phyloP scores from a whole-genome alignment of 2,113 vertebrate species.

The Leptosomus discolor region DNA sequence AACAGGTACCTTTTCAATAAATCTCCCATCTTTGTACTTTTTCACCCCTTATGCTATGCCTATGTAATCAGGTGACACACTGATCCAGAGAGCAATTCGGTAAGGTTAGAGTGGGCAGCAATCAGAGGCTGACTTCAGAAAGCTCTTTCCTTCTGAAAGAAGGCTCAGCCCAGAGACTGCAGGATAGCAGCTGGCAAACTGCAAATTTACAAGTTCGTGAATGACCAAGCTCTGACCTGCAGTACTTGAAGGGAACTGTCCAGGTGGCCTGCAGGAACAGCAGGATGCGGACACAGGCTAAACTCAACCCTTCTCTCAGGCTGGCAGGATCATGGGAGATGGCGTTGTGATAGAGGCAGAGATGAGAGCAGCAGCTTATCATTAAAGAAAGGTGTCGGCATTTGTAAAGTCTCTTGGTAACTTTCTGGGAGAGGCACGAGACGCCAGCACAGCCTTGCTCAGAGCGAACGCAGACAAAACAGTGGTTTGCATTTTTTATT shows the following conservation, averaged over 20 bases:
- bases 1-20: constrained; percentile 15
- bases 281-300: neutral
- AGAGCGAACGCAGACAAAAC: neutral
- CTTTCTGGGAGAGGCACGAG: neutral
- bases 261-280: neutral
- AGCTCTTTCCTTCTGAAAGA: neutral
- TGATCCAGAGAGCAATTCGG: neutral
- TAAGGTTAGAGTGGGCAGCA: neutral
- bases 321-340: neutral
- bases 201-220: neutral
- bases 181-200: neutral
- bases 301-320: neutral
- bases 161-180: neutral
- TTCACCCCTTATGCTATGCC: neutral
- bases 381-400: neutral
- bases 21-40: neutral
- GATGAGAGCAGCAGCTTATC: neutral
- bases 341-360: neutral
- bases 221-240: neutral
- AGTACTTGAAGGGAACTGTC: neutral
- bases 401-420: neutral
- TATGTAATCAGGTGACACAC: accelerated
- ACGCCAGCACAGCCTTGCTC: neutral
- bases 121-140: neutral
- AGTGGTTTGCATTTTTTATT: neutral